Conservation (phyloP, 2,113 vertebrate species). For the Machaerirhynchus nigripectus region DNA sequence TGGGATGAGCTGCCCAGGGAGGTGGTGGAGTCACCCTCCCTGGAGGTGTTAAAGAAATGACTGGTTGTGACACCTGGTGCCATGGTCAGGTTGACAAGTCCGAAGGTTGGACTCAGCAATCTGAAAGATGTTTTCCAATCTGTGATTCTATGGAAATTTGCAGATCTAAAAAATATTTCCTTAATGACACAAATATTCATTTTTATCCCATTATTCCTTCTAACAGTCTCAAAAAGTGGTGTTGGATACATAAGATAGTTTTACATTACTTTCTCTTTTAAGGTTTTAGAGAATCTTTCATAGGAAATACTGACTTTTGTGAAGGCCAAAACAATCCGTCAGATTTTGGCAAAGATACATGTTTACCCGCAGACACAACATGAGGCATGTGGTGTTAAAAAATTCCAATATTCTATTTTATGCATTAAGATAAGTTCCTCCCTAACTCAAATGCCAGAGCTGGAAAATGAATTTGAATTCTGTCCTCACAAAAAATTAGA, state of each 20-base stretch:
- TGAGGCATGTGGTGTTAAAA: background rate
- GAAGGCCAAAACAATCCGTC: background rate
- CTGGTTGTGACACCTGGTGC: background rate
- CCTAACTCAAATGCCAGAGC: background rate
- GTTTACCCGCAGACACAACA: background rate
- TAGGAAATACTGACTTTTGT: background rate
- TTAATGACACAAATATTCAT: background rate
- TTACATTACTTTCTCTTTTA: background rate
- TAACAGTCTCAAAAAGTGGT: background rate
- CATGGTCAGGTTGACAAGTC: background rate
- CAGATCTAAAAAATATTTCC: background rate
- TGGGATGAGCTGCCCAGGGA: too few species aligned
- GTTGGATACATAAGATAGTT: background rate
- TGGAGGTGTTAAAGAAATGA: background rate
- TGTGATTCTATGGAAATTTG: background rate
- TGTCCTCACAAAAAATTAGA: background rate
- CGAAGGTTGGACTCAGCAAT: fast-evolving
- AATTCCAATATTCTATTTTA: background rate
- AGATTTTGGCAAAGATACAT: background rate
- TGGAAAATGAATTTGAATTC: background rate
- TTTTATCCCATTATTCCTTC: background rate
- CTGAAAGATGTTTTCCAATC: background rate
- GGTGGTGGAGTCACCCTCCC: background rate
- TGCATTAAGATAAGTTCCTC: background rate
- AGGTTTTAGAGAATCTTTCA: background rate